These are phyloP conservation scores for Spisula solida DNA, from an alignment of 2,888 invertebrate genomes.

Conservation along the genomic window DNA sequence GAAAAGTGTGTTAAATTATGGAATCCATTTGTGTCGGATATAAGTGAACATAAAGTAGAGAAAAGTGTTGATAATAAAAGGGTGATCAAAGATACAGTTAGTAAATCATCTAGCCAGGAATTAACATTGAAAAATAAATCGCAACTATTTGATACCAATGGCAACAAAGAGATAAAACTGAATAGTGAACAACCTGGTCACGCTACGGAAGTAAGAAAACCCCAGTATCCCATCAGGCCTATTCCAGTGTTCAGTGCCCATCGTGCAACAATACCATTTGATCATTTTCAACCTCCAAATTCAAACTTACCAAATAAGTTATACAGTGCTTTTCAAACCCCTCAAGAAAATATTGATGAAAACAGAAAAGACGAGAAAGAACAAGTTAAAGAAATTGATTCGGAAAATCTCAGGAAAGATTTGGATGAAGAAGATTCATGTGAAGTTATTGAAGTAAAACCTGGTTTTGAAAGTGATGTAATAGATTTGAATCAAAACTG, in stretches of 20 bases:
- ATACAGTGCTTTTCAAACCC: not conserved
- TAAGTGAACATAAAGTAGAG: not conserved
- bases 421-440: not conserved
- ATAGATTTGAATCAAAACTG: conserved; percentile 55
- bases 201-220: conserved; percentile 46
- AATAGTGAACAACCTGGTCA: conserved; percentile 27
- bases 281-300: conserved; percentile 34
- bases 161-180: conserved; percentile 21
- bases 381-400: not conserved
- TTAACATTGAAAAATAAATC: not conserved
- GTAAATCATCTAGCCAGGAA: conserved; percentile 3
- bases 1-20: conserved; percentile 57
- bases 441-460: conserved; percentile 19
- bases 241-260: conserved; percentile 58
- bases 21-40: conserved; percentile 64
- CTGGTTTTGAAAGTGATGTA: conserved; percentile 30
- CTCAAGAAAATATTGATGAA: conserved; percentile 10
- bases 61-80: not conserved
- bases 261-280: conserved; percentile 27
- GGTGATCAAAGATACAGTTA: not conserved
- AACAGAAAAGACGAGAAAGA: conserved; percentile 15
- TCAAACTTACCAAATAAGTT: conserved; percentile 31
- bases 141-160: conserved; percentile 33
- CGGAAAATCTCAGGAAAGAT: not conserved
- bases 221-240: conserved; percentile 64